Evolutionary conservation across 2,113 vertebrate genomes (phyloP), one percentile per base, ranked within the genome.

Genomic region (Heloderma charlesbogerti): DNA sequence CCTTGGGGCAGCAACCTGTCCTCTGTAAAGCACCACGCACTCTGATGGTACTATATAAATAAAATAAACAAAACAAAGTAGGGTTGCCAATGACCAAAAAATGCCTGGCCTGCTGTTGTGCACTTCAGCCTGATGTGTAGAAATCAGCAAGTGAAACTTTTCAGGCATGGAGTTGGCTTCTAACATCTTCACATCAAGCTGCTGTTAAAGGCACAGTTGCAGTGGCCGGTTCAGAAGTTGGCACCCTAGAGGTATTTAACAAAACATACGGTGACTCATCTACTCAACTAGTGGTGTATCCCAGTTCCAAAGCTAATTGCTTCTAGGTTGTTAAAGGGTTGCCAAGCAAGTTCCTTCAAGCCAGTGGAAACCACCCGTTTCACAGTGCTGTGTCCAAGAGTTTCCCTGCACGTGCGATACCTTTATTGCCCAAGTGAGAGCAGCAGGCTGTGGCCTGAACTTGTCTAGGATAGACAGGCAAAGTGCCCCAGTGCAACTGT

Each of bases 291-390:
- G 29, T 66, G 54, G 54, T 63, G 54, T 57, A n/a, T 90, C 81
- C 40, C 74, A 20, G 37, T 71, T 79, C 74, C 37, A 57, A 22
- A 79, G 63, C 84, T 71, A 90, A 86, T 86, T 80, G 6, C 45
- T 79, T 79, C n/a, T 69, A 51, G 6, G 83, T 86, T 86, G 69
- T 67, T 85, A 86, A 79, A 69, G 6, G 16, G 45, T 72, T 86
- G 89, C 89, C 75, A 90, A 78, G 43, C 63, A 86, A 80, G 89
- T 80, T 86, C 37, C 75, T 86, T 80, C 63, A 69, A 90, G 84
- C 74, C 84, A n/a, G 75, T 63, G 84, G 63, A 86, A 90, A 86
- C 75, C 48, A 86, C 7, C 25, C 48, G 74, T 90, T 67, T 48
- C 74, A 15, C 27, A 43, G 45, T 31, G n/a, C 27, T 43, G 45